Base-by-base conservation (phyloP, 2,113 vertebrate species). In the Piaya cayana region DNA sequence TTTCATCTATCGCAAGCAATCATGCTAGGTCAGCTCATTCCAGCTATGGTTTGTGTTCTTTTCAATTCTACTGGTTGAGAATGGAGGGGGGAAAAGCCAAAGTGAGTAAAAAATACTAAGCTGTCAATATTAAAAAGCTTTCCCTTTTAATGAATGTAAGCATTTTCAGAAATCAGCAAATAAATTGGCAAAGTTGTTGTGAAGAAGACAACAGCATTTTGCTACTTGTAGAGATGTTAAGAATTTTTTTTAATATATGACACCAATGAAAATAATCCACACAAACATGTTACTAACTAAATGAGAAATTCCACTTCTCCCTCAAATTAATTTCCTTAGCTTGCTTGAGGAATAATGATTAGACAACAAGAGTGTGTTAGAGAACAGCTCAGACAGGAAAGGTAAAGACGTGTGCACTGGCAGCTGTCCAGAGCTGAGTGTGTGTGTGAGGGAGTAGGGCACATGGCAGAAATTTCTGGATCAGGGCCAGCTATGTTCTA, bases 11-110 rank as follows among this genome's bases (percentile, higher is more conserved):
- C 0, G 0, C 58, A 56, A 88, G 79, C 69, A 90, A 81, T 93
- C 60, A 45, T n/a, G 49, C 80, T 82, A 77, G 49, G 64, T 86
- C 88, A 90, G 64, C 67, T 94, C 58, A 71, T 78, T 78, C 36
- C n/a, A 68, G 34, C 20, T 74, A 49, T 26, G 23, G 21, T 83
- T 86, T 68, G 19, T 83, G 5, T 68, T 75, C 32, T 85, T 88
- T 91, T 77, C 18, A 62, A 50, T 70, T 88, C 47, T 55, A 15
- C 22, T 64, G 59, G 43, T 12, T 45, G 29, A 69, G 7, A 77
- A 70, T 14, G 70, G 32, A 63, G 17, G 12, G 20, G 6, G 2
- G 3, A 5, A 36, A 27, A 45, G 15, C 1, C 20, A 11, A 85
- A 49, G 3, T 27, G 5, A 4, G 4, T 37, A 55, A 82, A 79